Evolutionary conservation across 2,797 vertebrate species (phyloP).

Genomic region (Xyrichtys novacula): DNA sequence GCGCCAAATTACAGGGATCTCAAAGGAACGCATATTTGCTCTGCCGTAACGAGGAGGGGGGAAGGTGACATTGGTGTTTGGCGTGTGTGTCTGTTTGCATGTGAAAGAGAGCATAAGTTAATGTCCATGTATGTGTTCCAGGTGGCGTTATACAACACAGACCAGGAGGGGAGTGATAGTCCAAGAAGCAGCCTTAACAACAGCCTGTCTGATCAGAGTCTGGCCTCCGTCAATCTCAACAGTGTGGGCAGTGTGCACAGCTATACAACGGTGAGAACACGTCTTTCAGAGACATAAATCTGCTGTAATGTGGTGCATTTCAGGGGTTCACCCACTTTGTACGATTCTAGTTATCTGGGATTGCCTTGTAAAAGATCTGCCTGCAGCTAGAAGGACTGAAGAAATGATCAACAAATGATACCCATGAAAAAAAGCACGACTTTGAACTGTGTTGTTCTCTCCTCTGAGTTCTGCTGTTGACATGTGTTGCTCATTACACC

Average conservation of each 20-base stretch:
- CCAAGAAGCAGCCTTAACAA: constrained; percentile 98
- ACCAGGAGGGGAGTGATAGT: constrained; percentile 95
- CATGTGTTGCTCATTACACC: neutral
- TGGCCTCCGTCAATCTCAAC: constrained; percentile 95
- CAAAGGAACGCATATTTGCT: constrained; percentile 38
- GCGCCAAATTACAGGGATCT: constrained; percentile 48
- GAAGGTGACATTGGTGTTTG: constrained; percentile 15
- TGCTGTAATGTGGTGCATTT: neutral
- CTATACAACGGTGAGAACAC: constrained; percentile 89
- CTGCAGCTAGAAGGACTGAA: neutral
- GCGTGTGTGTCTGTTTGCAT: constrained; percentile 10
- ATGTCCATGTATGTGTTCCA: constrained; percentile 73
- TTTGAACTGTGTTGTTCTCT: neutral
- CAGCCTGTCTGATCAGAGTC: constrained; percentile 95
- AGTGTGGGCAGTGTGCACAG: constrained; percentile 94
- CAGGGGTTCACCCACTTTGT: neutral
- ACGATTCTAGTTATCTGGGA: neutral
- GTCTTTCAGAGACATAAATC: neutral
- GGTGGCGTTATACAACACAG: constrained; percentile 94
- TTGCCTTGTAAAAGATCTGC: neutral
- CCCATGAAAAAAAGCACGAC: neutral
- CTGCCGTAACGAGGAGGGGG: constrained; percentile 12
- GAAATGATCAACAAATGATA: neutral
- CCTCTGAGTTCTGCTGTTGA: neutral
- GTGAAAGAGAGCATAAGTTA: constrained; percentile 17